Percentiles rank a stretch among this genome's conserved stretches.
Conservation (phyloP, 2,113 vertebrate genomes). For the Chaetodon trifascialis region DNA sequence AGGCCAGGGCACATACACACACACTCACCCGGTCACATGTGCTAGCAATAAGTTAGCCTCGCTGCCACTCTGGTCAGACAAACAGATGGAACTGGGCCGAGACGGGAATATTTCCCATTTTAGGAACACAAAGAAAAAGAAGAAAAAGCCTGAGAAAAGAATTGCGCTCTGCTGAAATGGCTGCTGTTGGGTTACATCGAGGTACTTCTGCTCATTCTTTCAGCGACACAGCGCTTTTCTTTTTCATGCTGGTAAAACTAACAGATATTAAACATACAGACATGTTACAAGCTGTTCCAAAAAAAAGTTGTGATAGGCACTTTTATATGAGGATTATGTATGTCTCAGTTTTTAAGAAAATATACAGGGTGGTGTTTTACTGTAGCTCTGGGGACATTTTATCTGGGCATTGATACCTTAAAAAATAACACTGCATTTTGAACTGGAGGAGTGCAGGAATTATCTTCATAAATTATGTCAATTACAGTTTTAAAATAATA, state of each 20-base stretch:
- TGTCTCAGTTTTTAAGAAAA: neutral
- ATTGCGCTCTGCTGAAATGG: slow-evolving; percentile 2
- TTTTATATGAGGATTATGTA: neutral
- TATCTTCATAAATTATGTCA: neutral
- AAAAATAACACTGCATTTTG: neutral
- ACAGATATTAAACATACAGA: neutral
- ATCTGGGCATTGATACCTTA: neutral
- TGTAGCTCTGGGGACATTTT: neutral
- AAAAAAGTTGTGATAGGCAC: neutral
- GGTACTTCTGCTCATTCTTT: neutral
- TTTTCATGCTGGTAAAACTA: neutral
- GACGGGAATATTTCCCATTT: slow-evolving; percentile 28
- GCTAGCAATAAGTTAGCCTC: slow-evolving; percentile 75
- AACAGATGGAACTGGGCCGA: slow-evolving; percentile 56
- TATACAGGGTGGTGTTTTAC: neutral
- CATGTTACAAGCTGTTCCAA: neutral
- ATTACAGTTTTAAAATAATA: neutral
- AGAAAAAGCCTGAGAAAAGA: slow-evolving; percentile 10
- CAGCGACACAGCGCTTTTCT: neutral
- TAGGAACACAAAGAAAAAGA: neutral
- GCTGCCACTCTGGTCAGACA: slow-evolving; percentile 53
- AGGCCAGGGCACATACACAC: slow-evolving; percentile 60
- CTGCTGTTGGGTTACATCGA: neutral
- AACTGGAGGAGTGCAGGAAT: neutral
- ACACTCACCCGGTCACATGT: slow-evolving; percentile 79